Evolutionary conservation across 1,140 invertebrate species (phyloP).

Genomic region (Saccostrea glomerata): DNA sequence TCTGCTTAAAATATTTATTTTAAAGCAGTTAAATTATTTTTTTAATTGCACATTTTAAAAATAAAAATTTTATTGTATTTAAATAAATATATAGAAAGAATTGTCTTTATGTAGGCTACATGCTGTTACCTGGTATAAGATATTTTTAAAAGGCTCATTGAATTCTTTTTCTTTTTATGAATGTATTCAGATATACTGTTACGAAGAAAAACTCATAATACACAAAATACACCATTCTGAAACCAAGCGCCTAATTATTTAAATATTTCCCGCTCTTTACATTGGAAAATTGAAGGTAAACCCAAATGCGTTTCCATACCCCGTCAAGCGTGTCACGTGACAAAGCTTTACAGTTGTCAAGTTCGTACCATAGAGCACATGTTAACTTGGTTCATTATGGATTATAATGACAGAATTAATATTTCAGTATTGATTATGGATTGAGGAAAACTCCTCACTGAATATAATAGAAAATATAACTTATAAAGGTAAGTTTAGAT

Average conservation of each 20-base stretch:
- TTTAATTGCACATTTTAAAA: too few species aligned
- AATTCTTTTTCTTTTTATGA: too few species aligned
- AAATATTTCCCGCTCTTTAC: neutral
- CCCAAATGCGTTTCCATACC: neutral
- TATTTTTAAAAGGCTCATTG: too few species aligned
- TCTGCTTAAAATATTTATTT: too few species aligned
- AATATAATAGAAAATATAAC: neutral
- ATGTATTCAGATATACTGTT: too few species aligned
- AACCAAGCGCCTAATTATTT: neutral
- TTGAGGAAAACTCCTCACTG: neutral
- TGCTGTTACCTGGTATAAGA: too few species aligned
- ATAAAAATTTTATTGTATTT: too few species aligned
- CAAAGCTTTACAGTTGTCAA: constrained; percentile 31
- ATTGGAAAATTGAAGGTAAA: neutral
- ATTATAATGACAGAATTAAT: neutral
- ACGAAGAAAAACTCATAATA: too few species aligned
- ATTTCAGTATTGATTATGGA: neutral
- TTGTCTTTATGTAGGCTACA: too few species aligned
- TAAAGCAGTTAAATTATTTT: too few species aligned
- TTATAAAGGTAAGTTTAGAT: neutral
- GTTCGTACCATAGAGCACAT: constrained; percentile 19
- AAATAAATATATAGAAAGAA: too few species aligned
- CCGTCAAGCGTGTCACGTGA: constrained; percentile 13
- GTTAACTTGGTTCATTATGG: neutral
- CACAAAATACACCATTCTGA: too few species aligned